These are phyloP conservation scores for Tragelaphus oryx DNA, from an alignment of 2,797 vertebrate genomes.

Conservation along the genomic window DNA sequence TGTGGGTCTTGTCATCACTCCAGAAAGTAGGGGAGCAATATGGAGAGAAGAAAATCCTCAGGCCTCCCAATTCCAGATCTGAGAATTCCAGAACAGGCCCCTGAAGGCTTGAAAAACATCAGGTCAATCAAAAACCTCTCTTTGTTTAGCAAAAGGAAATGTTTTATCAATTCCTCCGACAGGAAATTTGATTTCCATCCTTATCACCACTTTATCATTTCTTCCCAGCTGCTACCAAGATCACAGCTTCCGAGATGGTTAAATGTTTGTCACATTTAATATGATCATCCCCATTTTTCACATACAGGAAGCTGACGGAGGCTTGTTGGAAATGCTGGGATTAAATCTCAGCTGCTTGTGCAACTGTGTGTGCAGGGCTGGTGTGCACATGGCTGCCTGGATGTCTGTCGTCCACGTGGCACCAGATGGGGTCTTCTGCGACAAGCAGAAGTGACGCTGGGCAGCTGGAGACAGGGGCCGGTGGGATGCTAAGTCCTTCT, in stretches of 20 bases:
- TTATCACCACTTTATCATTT: conserved; percentile 15
- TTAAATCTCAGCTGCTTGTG: not conserved
- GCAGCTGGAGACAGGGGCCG: accelerated
- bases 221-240: conserved; percentile 14
- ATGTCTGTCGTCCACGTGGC: not conserved
- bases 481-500: accelerated
- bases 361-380: not conserved
- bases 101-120: conserved; percentile 21
- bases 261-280: not conserved
- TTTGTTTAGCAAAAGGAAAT: conserved; percentile 47
- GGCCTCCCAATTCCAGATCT: not conserved
- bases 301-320: not conserved
- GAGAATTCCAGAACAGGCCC: not conserved
- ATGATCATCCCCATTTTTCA: conserved; percentile 49
- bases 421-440: not conserved
- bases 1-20: not conserved
- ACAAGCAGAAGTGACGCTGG: not conserved
- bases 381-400: not conserved
- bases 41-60: not conserved
- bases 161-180: not conserved
- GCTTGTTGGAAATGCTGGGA: not conserved
- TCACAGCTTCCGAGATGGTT: conserved; percentile 28
- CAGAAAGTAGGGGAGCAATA: not conserved
- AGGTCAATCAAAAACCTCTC: conserved; percentile 2
- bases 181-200: conserved; percentile 41